Percentiles rank a stretch among this genome's conserved stretches.
phyloP scores from a whole-genome alignment of 2,113 vertebrate genomes.

The Dipodomys stephensi region DNA sequence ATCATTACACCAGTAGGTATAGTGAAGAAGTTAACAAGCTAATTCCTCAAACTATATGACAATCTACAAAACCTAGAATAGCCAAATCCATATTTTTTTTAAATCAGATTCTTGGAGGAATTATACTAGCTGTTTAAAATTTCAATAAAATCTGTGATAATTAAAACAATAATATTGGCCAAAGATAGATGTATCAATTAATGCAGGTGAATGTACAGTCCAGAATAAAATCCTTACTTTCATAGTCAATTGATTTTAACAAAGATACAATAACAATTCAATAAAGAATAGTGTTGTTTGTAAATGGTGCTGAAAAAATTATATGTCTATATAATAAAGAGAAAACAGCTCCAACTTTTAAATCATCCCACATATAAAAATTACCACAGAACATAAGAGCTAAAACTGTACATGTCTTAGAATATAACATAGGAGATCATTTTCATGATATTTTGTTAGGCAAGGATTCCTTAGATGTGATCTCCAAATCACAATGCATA shows the following conservation, averaged over 20 bases:
- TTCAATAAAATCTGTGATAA: not conserved
- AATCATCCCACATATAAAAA: not conserved
- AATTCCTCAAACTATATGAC: not conserved
- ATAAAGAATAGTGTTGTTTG: not conserved
- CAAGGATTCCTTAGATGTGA: slow-evolving; percentile 14
- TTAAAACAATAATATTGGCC: not conserved
- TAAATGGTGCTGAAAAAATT: not conserved
- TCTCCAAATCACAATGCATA: not conserved
- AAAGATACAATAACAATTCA: not conserved
- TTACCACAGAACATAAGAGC: not conserved
- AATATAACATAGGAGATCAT: slow-evolving; percentile 7
- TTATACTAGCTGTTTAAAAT: not conserved
- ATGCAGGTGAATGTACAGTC: not conserved
- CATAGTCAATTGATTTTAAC: slow-evolving; percentile 2
- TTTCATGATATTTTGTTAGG: slow-evolving; percentile 14
- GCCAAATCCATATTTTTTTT: not conserved
- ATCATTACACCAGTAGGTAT: not conserved
- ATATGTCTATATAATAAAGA: not conserved
- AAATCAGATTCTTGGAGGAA: not conserved
- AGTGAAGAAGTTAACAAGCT: not conserved
- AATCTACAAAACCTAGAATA: slow-evolving; percentile 21
- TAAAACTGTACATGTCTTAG: not conserved
- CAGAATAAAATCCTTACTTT: slow-evolving; percentile 44
- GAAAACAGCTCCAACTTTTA: not conserved
- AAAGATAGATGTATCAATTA: not conserved